Conservation (phyloP, 1,140 invertebrate genomes). For the Papilio machaon region DNA sequence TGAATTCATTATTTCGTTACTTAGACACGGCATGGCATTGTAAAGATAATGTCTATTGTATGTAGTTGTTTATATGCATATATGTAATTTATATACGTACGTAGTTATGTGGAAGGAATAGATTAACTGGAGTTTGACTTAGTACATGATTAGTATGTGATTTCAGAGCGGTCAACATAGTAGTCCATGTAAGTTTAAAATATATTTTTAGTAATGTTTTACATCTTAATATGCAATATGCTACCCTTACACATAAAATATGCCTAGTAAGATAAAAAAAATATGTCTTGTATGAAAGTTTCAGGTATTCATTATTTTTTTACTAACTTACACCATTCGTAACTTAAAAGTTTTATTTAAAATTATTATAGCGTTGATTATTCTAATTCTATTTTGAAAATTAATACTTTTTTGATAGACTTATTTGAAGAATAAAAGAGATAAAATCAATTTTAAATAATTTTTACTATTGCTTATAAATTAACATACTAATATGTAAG, state of each 20-base stretch:
- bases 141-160: too few species aligned
- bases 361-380: background rate
- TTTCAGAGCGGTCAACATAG: background rate
- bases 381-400: background rate
- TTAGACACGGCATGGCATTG: background rate
- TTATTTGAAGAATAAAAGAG: background rate
- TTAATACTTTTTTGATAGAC: background rate
- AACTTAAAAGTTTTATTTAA: background rate
- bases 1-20: background rate
- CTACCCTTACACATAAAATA: background rate
- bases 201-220: too few species aligned
- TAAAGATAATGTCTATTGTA: background rate
- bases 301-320: background rate
- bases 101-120: background rate
- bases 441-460: background rate
- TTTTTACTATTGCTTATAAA: background rate
- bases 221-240: too few species aligned
- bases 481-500: background rate
- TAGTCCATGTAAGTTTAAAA: background rate
- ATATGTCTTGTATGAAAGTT: background rate
- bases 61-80: background rate
- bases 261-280: background rate
- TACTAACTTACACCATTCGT: background rate
- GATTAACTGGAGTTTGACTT: too few species aligned
- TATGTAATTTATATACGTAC: background rate